Evolutionary conservation across 1,140 invertebrate genomes (phyloP).

Genomic region (Oryzaephilus surinamensis): DNA sequence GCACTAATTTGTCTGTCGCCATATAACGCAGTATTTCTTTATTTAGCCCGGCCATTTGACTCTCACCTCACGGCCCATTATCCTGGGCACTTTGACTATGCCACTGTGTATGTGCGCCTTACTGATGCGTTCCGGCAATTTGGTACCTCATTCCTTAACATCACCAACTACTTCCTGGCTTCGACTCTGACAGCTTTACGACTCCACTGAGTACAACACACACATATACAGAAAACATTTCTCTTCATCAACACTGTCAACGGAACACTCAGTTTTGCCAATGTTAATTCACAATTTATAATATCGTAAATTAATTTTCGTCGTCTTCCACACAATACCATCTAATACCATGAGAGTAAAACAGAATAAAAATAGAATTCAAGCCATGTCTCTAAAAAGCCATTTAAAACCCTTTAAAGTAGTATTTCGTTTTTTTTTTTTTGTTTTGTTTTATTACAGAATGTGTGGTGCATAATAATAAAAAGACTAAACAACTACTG

Average conservation of each 20-base stretch:
- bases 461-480: too few relatives aligned
- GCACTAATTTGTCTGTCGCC: slow-evolving; percentile 31
- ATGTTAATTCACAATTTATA: too few relatives aligned
- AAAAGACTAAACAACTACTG: too few relatives aligned
- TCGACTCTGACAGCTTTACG: slow-evolving; percentile 30
- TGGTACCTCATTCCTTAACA: slow-evolving; percentile 20
- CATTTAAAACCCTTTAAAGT: too few relatives aligned
- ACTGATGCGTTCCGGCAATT: slow-evolving; percentile 24
- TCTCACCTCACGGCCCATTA: slow-evolving; percentile 30
- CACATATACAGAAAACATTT: slow-evolving; percentile 27
- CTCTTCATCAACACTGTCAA: slow-evolving; percentile 30
- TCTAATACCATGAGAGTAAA: too few relatives aligned
- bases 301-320: slow-evolving; percentile 9
- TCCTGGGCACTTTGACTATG: slow-evolving; percentile 15
- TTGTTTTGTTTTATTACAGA: too few relatives aligned
- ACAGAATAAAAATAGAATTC: too few relatives aligned
- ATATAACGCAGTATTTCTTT: slow-evolving; percentile 29
- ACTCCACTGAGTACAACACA: slow-evolving; percentile 20
- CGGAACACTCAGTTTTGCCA: too few relatives aligned
- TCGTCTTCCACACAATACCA: too few relatives aligned
- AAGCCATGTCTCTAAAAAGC: too few relatives aligned
- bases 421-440: too few relatives aligned
- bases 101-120: slow-evolving; percentile 13
- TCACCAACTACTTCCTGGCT: slow-evolving; percentile 24
- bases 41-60: slow-evolving; percentile 31